Conservation (phyloP, 1,140 invertebrate genomes). For the Atta colombica region DNA sequence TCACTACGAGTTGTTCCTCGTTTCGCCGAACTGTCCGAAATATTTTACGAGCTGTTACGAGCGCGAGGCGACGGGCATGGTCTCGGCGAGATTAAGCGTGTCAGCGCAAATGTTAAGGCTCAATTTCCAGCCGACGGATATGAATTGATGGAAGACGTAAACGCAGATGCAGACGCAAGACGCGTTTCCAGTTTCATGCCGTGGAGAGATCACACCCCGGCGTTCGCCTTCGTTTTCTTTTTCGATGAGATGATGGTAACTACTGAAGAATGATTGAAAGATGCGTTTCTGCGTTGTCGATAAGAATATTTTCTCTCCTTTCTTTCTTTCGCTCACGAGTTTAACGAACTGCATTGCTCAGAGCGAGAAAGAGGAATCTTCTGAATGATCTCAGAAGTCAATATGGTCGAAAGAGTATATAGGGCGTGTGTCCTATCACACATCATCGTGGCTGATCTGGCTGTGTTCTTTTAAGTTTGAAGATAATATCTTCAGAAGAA, state of each 20-base stretch:
- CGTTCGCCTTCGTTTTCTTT: conserved; percentile 19
- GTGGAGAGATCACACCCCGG: background rate
- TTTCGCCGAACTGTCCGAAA: conserved; percentile 57
- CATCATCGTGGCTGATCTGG: background rate
- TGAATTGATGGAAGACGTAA: conserved; percentile 37
- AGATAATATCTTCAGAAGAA: conserved; percentile 31
- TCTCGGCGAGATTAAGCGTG: conserved; percentile 48
- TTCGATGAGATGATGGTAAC: conserved; percentile 11
- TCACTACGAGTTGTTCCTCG: conserved; percentile 25
- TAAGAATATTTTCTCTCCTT: background rate
- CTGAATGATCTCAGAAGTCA: conserved; percentile 23
- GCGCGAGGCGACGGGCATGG: conserved; percentile 28
- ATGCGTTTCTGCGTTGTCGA: conserved; percentile 32
- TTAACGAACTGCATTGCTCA: conserved; percentile 35
- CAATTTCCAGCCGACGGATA: conserved; percentile 56
- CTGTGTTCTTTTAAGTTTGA: background rate
- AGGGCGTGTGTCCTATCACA: background rate
- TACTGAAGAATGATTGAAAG: conserved; percentile 10
- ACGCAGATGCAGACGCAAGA: conserved; percentile 1
- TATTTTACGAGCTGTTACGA: conserved; percentile 54
- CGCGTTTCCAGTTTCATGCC: conserved; percentile 44
- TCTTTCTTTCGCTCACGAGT: background rate
- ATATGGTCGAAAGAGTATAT: conserved; percentile 21
- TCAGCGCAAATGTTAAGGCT: conserved; percentile 56
- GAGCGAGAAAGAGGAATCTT: background rate